Evolutionary conservation across 1,140 invertebrate genomes (phyloP).

Genomic region (Hyles euphorbiae): DNA sequence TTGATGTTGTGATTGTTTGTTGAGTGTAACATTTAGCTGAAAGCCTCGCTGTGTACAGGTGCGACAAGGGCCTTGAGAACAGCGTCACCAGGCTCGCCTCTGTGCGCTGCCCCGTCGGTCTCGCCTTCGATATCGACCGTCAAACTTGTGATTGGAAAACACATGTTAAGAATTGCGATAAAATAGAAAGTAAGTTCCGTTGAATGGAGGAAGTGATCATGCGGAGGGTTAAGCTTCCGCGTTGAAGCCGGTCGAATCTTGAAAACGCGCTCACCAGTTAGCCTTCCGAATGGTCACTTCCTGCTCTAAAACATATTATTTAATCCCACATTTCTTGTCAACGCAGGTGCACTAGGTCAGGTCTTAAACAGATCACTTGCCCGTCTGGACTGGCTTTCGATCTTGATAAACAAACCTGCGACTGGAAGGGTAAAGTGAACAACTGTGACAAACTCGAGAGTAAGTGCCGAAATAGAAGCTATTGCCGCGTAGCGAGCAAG

Average conservation of each 20-base stretch:
- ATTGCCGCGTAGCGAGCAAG: slow-evolving; percentile 69
- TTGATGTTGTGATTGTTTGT: too few relatives aligned
- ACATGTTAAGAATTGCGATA: slow-evolving; percentile 96
- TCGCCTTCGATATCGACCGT: slow-evolving; percentile 95
- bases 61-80: slow-evolving; percentile 91
- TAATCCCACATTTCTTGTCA: slow-evolving; percentile 69
- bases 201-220: slow-evolving; percentile 53
- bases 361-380: slow-evolving; percentile 95
- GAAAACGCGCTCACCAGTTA: slow-evolving; percentile 27
- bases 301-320: slow-evolving; percentile 42
- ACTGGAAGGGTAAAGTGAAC: slow-evolving; percentile 97
- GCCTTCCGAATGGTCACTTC: slow-evolving; percentile 63
- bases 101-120: slow-evolving; percentile 90
- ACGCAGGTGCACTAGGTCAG: slow-evolving; percentile 92
- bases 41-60: slow-evolving; percentile 80
- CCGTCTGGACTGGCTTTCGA: slow-evolving; percentile 96
- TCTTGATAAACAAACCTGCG: slow-evolving; percentile 97
- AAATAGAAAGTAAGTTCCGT: slow-evolving; percentile 91
- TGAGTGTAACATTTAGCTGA: slow-evolving; percentile 24
- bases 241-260: slow-evolving; percentile 20
- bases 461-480: slow-evolving; percentile 83
- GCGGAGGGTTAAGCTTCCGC: slow-evolving; percentile 58
- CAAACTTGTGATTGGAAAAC: slow-evolving; percentile 98
- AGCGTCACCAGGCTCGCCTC: slow-evolving; percentile 89
- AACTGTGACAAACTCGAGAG: slow-evolving; percentile 97